A percentile compares a stretch with the other conserved stretches of the same genome.
phyloP scores from a whole-genome alignment of 2,113 vertebrate genomes.

The Centropus unirufus region DNA sequence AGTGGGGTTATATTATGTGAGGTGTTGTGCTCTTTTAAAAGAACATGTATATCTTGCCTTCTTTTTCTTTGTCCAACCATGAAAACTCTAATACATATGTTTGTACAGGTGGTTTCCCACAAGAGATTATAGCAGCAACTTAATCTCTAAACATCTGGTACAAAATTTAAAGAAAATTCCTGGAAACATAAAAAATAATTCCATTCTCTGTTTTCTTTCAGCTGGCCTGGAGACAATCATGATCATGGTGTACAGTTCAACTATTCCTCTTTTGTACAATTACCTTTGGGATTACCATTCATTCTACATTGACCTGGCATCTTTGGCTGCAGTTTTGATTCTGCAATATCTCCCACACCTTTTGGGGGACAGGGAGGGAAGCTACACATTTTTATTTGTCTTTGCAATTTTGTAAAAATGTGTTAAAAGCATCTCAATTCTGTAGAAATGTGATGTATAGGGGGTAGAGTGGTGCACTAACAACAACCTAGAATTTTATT shows the following conservation, averaged over 20 bases:
- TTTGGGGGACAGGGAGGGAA: neutral
- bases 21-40: neutral
- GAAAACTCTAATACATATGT: neutral
- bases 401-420: neutral
- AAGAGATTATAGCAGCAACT: neutral
- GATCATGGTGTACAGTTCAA: neutral
- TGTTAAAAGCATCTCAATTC: neutral
- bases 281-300: neutral
- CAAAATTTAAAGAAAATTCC: neutral
- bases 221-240: neutral
- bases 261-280: neutral
- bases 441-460: neutral
- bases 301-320: neutral
- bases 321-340: neutral
- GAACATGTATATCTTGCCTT: neutral
- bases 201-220: neutral
- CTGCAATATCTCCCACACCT: neutral
- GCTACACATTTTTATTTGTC: neutral
- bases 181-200: neutral
- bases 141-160: neutral
- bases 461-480: neutral
- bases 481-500: slow-evolving; percentile 28
- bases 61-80: neutral
- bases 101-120: neutral
- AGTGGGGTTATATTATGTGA: neutral